phyloP scores from a whole-genome alignment of 53 echinoderm and acorn worm genomes.

The Pentamera pediparva region DNA sequence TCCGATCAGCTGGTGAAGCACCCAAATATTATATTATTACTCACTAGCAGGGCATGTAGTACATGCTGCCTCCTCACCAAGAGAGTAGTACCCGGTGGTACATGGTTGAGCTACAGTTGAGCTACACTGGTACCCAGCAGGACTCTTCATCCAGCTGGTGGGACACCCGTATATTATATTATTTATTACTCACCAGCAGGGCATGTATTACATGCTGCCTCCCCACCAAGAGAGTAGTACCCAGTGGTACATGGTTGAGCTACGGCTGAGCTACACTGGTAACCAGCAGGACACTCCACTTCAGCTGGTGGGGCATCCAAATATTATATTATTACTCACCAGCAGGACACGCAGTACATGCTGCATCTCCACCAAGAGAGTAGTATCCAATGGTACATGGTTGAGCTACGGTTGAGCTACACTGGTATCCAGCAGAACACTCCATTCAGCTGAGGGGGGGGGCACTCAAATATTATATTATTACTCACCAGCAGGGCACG shows the following conservation, averaged over 20 bases:
- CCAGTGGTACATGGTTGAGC: conserved; percentile 74
- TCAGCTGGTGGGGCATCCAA: too few species aligned
- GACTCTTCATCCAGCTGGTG: conserved; percentile 61
- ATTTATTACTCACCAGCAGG: conserved; percentile 77
- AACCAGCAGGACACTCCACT: conserved; percentile 83
- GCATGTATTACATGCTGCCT: too few species aligned
- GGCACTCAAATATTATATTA: too few species aligned
- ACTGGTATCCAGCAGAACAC: conserved; percentile 77
- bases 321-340: too few species aligned
- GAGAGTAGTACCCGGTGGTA: conserved; percentile 60
- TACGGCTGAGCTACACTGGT: too few species aligned
- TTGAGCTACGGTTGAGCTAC: conserved; percentile 48
- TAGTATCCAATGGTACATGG: conserved; percentile 62
- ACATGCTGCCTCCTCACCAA: conserved; percentile 62
- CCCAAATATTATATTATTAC: too few species aligned
- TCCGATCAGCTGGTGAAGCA: too few species aligned
- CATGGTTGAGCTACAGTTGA: conserved; percentile 48
- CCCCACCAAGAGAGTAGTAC: conserved; percentile 86
- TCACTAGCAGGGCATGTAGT: conserved; percentile 76
- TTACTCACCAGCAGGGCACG: conserved; percentile 79
- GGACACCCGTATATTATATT: too few species aligned
- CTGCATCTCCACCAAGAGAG: conserved; percentile 58
- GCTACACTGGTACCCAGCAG: conserved; percentile 75
- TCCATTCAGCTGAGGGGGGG: conserved; percentile 55
- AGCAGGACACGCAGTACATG: conserved; percentile 72